Evolutionary conservation across 2,113 vertebrate genomes (phyloP).

Genomic region (Nettapus auritus): DNA sequence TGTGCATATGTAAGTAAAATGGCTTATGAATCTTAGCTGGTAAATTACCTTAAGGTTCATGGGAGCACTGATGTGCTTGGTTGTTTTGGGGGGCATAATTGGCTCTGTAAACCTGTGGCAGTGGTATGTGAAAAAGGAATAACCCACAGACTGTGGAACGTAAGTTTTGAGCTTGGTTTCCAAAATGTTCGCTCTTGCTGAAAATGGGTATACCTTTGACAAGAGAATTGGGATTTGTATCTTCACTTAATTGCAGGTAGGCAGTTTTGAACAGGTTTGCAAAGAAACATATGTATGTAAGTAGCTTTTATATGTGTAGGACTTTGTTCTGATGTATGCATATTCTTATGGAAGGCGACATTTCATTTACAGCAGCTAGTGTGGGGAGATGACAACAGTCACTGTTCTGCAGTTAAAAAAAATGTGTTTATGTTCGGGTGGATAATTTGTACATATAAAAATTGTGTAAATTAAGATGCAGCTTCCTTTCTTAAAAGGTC

Average conservation of each 20-base stretch:
- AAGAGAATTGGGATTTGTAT: neutral
- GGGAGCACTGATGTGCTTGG: neutral
- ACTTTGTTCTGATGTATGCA: neutral
- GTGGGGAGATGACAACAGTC: neutral
- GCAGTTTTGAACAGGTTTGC: neutral
- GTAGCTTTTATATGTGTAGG: neutral
- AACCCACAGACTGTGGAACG: neutral
- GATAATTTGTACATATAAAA: neutral
- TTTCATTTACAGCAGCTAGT: neutral
- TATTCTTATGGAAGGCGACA: neutral
- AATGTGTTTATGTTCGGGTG: neutral
- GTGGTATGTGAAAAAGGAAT: neutral
- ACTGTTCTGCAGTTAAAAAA: neutral
- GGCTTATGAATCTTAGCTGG: neutral
- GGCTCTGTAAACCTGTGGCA: neutral
- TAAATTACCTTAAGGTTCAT: neutral
- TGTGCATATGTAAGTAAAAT: neutral
- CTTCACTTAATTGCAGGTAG: neutral
- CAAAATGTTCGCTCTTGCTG: rapidly evolving
- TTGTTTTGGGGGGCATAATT: neutral
- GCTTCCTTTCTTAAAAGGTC: slow-evolving; percentile 79
- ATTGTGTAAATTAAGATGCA: neutral
- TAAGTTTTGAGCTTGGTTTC: neutral
- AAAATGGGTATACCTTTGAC: neutral
- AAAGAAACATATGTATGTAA: rapidly evolving